Base-by-base conservation (phyloP, 2,888 invertebrate genomes). In the Arenicola marina region DNA sequence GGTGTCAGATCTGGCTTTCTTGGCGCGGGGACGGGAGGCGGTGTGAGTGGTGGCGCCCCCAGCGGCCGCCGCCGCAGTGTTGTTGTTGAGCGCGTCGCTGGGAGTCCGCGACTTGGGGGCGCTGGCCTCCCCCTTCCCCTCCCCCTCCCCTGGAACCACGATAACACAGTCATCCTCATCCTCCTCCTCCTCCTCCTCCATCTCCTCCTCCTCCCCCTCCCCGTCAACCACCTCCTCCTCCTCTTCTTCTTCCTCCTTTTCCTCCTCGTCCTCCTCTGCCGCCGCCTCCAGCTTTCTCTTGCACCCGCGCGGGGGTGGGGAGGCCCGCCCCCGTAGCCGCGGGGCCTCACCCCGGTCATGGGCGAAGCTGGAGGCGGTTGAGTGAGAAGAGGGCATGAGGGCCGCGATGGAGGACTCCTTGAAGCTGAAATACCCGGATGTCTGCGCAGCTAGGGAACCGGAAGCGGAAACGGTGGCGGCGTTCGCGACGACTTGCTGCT, bases 361-460 rank as follows among this genome's bases (percentile, higher is more conserved):
- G 11, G 43, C 43, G n/a, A n/a, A n/a, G n/a, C n/a, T n/a, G n/a
- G n/a, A n/a, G n/a, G n/a, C n/a, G n/a, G n/a, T n/a, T n/a, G n/a
- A n/a, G n/a, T n/a, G n/a, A n/a, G n/a, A n/a, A n/a, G n/a, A n/a
- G 7, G 48, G 48, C 7, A 21, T 43, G 15, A 56, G 28, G 3
- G 56, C 61, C 18, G 31, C 34, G 29, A 61, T 61, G 2, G 32
- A 4, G 18, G 56, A 44, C 61, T 55, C 56, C 33, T 46, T 43
- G 48, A 61, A 61, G 56, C 56, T 61, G 61, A 61, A 61, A 28
- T 33, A 61, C 2, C 54, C 54, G 3, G 59, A 59, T n/a, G n/a
- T n/a, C n/a, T n/a, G n/a, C n/a, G n/a, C n/a, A n/a, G n/a, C n/a
- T n/a, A n/a, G n/a, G n/a, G n/a, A n/a, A n/a, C n/a, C n/a, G n/a